phyloP scores from a whole-genome alignment of 1,140 invertebrate species.

The Heliothis subflexa region DNA sequence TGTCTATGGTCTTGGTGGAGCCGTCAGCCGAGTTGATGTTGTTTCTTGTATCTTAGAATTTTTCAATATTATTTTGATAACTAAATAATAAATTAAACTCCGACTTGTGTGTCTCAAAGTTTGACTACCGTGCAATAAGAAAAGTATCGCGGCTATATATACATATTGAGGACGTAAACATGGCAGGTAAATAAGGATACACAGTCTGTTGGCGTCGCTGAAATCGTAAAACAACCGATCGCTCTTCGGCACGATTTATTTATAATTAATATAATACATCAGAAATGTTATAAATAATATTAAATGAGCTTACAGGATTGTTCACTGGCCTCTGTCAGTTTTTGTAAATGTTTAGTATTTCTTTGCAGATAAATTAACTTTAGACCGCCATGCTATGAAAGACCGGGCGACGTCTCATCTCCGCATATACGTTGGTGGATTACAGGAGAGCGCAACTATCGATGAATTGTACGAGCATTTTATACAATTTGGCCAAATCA shows the following conservation, averaged over 20 bases:
- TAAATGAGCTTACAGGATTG: too few relatives aligned
- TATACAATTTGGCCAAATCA: conserved; percentile 89
- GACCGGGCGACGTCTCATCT: conserved; percentile 90
- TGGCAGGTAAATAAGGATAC: conserved; percentile 17
- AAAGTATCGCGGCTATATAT: background rate
- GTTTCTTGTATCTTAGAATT: too few relatives aligned
- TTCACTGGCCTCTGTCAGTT: too few relatives aligned
- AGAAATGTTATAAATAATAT: too few relatives aligned
- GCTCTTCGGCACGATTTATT: too few relatives aligned
- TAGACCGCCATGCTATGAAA: conserved; percentile 86
- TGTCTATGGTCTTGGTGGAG: too few relatives aligned
- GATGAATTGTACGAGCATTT: conserved; percentile 92
- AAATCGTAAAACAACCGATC: background rate
- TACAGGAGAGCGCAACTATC: conserved; percentile 88
- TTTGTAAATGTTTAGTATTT: conserved; percentile 15
- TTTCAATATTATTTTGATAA: too few relatives aligned
- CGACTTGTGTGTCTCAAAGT: too few relatives aligned
- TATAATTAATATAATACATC: too few relatives aligned
- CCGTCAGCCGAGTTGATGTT: too few relatives aligned
- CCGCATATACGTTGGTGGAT: conserved; percentile 92
- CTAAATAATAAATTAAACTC: too few relatives aligned
- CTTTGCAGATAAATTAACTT: conserved; percentile 75
- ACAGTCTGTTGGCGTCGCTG: background rate
- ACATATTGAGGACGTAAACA: background rate
- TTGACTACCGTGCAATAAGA: too few relatives aligned